Base-by-base conservation (phyloP, 2,888 invertebrate species). In the Octodonta nipae region DNA sequence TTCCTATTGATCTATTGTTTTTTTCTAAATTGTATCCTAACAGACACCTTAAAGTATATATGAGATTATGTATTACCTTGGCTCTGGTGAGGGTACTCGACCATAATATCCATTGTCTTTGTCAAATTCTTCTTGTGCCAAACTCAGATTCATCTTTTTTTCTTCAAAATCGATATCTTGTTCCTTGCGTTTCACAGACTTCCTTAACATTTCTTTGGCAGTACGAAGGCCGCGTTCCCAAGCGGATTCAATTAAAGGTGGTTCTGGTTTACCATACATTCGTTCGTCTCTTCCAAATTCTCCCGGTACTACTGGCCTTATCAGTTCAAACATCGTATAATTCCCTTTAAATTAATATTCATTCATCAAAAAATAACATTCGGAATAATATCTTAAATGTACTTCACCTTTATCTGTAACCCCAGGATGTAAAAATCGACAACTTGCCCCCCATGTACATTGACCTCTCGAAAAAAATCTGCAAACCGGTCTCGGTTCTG, bases 401-500 rank as follows among this genome's bases (percentile, higher is more conserved):
- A n/a, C n/a, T n/a, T 16, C 15, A 49, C 92, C 92, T 63, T 92
- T 92, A 57, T 93, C 92, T 3, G 91, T 91, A 26, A 92, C 88
- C 1, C 92, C 92, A 0, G 92, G 92, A 66, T 95, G 95, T n/a
- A 93, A 65, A 58, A 93, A 95, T 47, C 84, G 73, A 64, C 95
- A 95, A 55, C 85, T 88, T 33, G 85, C 79, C 1, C 95, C 95
- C 93, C 93, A 95, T 0, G 92, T 93, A 57, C 95, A 95, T 46
- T 88, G 86, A 0, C 93, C 93, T 25, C 91, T 71, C 2, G 83
- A 85, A 56, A 87, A 95, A 61, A 95, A 95, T 13, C 92, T 68
- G 58, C 93, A 95, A 1, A 91, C 78, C 0, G 88, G 87, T 44
- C 86, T 71, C 0, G 87, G 87, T 55, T 87, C 87, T 1, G 78